Evolutionary conservation across 2,888 invertebrate genomes (phyloP), one percentile per base, ranked within the genome.

Genomic region (Sinopyrophorus schimmeli): DNA sequence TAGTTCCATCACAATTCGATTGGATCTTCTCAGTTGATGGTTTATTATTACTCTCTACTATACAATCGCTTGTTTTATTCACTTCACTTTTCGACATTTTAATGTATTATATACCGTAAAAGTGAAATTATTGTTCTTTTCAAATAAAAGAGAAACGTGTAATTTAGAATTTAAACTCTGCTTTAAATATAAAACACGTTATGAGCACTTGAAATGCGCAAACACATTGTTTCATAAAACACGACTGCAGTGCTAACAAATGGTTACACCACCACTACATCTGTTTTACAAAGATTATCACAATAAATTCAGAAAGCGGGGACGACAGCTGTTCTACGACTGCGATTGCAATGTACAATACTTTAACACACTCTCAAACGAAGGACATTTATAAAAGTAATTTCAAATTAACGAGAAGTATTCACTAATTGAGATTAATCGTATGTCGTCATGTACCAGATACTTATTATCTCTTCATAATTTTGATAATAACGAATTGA

Each of bases 301-400:
- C 18, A 27, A 39, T 27, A 39, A 12, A 27, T 18, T 39, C 39
- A 18, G 17, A 39, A 28, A 18, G 17, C 18, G 11, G 7, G 11
- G 26, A 38, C 20, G 12, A 18, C 39, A 27, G 39, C 39, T 26
- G 39, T 24, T 39, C 39, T 39, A 39, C 23, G 35, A 24, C 15
- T 35, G 35, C 35, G 20, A 23, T 23, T 23, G n/a, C 23, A 35
- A 15, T 23, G 23, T 38, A 38, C 38, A n/a, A n/a, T n/a, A n/a
- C n/a, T n/a, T n/a, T 12, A 28, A 27, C 28, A 9, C 37, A 28
- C 35, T 35, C 23, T 6, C 28, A 10, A 26, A 3, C 27, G 39
- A 39, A 39, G 39, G 39, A 27, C 28, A 39, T 27, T 17, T 39
- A n/a, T n/a, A 39, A 39, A 39, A 15, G 27, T 28, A 39, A 16